Evolutionary conservation across 2,797 vertebrate genomes (phyloP).

Genomic region (Natrix natrix): DNA sequence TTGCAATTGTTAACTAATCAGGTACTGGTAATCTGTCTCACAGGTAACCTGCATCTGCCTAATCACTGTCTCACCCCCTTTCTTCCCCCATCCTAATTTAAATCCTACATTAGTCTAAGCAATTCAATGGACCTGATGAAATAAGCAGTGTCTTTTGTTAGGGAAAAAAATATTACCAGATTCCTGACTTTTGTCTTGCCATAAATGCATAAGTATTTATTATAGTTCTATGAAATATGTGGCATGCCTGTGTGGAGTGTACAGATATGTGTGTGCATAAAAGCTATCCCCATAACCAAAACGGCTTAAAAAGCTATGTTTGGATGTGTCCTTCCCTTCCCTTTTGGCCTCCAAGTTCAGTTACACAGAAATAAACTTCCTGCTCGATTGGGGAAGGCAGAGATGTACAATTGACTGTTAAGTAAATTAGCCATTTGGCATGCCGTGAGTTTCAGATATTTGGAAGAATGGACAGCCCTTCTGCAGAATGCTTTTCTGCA

Average conservation of each 20-base stretch:
- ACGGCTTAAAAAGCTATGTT: background rate
- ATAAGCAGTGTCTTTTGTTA: background rate
- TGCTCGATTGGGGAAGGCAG: background rate
- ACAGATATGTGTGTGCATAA: no score
- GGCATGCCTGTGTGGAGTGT: background rate
- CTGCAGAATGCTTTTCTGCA: conserved; percentile 34
- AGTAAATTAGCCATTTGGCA: background rate
- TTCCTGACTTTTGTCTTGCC: background rate
- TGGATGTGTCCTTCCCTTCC: background rate
- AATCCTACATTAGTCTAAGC: background rate
- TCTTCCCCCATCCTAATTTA: background rate
- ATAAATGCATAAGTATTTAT: background rate
- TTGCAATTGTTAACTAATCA: background rate
- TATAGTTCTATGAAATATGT: background rate
- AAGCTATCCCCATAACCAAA: background rate
- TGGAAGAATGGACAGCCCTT: conserved; percentile 47
- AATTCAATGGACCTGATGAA: background rate
- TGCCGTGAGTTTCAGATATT: background rate
- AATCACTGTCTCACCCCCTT: background rate
- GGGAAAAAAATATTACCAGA: background rate
- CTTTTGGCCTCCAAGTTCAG: background rate
- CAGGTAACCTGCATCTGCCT: background rate
- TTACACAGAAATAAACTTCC: background rate
- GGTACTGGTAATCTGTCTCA: background rate
- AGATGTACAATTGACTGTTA: background rate